Base-by-base conservation (phyloP, 2,113 vertebrate species). In the Kryptolebias marmoratus region DNA sequence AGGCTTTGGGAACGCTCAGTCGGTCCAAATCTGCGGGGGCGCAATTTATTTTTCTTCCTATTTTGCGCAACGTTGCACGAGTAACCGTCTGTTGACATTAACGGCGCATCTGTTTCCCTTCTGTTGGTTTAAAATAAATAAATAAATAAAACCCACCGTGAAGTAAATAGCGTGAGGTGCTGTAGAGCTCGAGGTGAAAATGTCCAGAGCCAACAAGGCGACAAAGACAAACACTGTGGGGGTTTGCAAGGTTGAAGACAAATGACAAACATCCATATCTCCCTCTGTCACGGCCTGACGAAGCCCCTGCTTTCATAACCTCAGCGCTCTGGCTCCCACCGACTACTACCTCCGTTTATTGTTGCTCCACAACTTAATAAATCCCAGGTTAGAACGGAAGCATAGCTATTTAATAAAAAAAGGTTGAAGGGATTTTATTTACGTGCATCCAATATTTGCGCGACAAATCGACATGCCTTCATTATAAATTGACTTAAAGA, bases 61-160 rank as follows among this genome's bases (percentile, higher is more conserved):
- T 85, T 83, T 78, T 79, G 82, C 78, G 80, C 84, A 84, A 77
- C 73, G 85, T 82, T 81, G 76, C 90, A 44, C 84, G 85, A 89
- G 71, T 86, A 88, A 90, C 83, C 69, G 81, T 68, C 68, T 90
- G 89, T 90, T 91, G 89, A 90, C 72, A 82, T 87, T 81, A 85
- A 10, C 75, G 4, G 69, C 72, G 80, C 84, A 87, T 91, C 89
- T 90, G 90, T 82, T 91, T 90, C 76, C 79, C 80, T 58, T 88
- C 86, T 85, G 82, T 44, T 82, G 64, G 72, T 50, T 50, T 47
- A 6, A 59, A 27, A 12, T 12, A 22, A 27, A 47, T 62, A 74
- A 73, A 27, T 27, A 48, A 2, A 9, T 22, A 22, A 22, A 22
- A 22, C 22, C 22, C 0, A 18, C 60, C 57, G 64, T 59, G 69